Evolutionary conservation across 92 coral and sea anemone species (phyloP).

Genomic region (Heteractis magnifica): DNA sequence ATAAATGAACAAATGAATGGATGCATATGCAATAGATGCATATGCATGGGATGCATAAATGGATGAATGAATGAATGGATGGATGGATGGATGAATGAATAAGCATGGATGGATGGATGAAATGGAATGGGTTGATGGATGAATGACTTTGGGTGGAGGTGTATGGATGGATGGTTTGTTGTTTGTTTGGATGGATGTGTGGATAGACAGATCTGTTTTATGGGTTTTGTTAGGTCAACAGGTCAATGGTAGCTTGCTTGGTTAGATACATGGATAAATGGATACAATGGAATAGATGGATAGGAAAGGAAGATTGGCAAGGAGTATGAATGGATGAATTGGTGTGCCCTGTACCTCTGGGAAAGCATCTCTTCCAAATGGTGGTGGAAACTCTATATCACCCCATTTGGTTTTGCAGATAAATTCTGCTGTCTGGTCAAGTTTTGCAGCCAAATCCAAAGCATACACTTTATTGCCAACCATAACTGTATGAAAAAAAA

Average conservation of each 20-base stretch:
- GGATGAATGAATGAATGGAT: background rate
- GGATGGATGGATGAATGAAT: background rate
- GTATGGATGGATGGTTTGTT: background rate
- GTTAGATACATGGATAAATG: background rate
- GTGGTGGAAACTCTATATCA: conserved; percentile 92
- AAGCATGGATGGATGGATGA: background rate
- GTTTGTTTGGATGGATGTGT: background rate
- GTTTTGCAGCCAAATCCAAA: conserved; percentile 92
- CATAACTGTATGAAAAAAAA: conserved; percentile 53
- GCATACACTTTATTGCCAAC: conserved; percentile 71
- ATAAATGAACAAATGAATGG: background rate
- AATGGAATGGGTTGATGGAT: background rate
- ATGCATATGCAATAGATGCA: background rate
- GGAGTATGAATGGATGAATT: background rate
- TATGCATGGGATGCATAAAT: too few species aligned
- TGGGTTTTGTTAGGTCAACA: background rate
- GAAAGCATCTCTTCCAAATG: conserved; percentile 96
- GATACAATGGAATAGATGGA: background rate
- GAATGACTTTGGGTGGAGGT: background rate
- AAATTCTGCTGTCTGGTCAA: conserved; percentile 97
- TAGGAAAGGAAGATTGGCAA: background rate
- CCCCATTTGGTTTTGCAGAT: conserved; percentile 95
- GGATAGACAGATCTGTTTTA: background rate
- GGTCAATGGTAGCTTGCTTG: background rate
- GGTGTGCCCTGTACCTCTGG: conserved; percentile 66